Percentiles rank a stretch among this genome's conserved stretches.
phyloP scores from a whole-genome alignment of 2,113 vertebrate genomes.

The Osmerus mordax region DNA sequence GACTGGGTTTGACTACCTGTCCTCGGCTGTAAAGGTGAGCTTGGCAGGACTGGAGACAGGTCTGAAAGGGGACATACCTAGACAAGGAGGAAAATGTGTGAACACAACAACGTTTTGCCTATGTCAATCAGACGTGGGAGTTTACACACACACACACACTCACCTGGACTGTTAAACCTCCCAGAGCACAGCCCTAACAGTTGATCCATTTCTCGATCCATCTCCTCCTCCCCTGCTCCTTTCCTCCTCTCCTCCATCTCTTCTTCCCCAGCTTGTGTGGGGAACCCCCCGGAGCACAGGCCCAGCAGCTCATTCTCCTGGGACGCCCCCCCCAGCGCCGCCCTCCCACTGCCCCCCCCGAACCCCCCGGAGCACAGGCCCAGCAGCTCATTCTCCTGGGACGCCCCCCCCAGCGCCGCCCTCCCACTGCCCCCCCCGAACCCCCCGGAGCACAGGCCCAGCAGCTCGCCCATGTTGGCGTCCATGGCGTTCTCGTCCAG shows the following conservation, averaged over 20 bases:
- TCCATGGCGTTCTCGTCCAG: constrained; percentile 99
- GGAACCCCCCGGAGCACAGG: constrained; percentile 32
- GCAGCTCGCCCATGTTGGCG: constrained; percentile 91
- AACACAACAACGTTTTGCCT: neutral
- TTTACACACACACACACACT: constrained; percentile 26
- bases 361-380: constrained; percentile 89
- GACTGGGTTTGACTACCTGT: constrained; percentile 45
- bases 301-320: constrained; percentile 27
- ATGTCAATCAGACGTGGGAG: neutral
- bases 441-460: constrained; percentile 87
- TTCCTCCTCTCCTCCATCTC: neutral
- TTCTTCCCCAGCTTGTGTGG: constrained; percentile 2
- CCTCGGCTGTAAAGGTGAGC: constrained; percentile 23
- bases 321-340: neutral
- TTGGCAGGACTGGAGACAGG: constrained; percentile 35
- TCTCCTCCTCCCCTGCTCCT: constrained; percentile 19
- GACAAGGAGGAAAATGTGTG: neutral
- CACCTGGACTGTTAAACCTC: constrained; percentile 80
- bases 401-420: neutral
- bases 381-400: constrained; percentile 72
- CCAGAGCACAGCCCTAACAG: constrained; percentile 88
- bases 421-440: constrained; percentile 59
- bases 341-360: constrained; percentile 26
- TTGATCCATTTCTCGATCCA: constrained; percentile 76
- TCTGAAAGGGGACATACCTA: constrained; percentile 20